Base-by-base conservation (phyloP, 2,113 vertebrate genomes). In the Serinus canaria region DNA sequence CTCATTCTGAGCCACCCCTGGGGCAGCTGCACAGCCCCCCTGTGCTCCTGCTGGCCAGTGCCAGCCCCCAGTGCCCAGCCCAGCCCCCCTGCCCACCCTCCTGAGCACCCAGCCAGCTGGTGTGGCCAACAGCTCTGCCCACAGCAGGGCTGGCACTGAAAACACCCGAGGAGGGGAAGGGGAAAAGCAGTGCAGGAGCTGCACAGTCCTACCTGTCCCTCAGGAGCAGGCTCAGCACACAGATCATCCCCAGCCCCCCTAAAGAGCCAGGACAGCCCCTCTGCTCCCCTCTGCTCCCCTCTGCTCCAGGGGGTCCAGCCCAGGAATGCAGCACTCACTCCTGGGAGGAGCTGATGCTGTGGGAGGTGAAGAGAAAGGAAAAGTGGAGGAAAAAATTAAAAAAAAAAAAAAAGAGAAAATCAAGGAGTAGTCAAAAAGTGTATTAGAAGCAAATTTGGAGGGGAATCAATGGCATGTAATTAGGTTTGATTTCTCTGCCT, bases 401-500 rank as follows among this genome's bases (percentile, higher is more conserved):
- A 49, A 4, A 33, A 49, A 52, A 28, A 31, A 9, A 19, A 5
- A 8, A 28, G 8, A 28, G 14, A 9, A 28, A 18, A 85, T n/a
- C 43, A 39, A 92, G 87, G 92, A 91, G 59, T 66, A 80, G 75
- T 66, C 90, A 76, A 94, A 93, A 95, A 95, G 90, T 89, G 69
- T 94, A 86, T 88, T 93, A 63, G 30, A 93, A 95, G 92, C 90
- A 97, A 96, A 97, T 97, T 91, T 95, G 97, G 93, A 95, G 94
- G 85, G 93, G 95, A 97, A 97, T 98, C 97, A 63, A 95, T 95
- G 96, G 69, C 52, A 25, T 28, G 80, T 97, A 92, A 97, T 98
- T 94, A 95, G 85, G 89, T 97, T 97, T 97, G 95, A 95, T 97
- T 97, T 97, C 97, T 76, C 91, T 92, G 67, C 89, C 68, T 5